Evolutionary conservation across 2,888 invertebrate genomes (phyloP).

Genomic region (Pecten maximus): DNA sequence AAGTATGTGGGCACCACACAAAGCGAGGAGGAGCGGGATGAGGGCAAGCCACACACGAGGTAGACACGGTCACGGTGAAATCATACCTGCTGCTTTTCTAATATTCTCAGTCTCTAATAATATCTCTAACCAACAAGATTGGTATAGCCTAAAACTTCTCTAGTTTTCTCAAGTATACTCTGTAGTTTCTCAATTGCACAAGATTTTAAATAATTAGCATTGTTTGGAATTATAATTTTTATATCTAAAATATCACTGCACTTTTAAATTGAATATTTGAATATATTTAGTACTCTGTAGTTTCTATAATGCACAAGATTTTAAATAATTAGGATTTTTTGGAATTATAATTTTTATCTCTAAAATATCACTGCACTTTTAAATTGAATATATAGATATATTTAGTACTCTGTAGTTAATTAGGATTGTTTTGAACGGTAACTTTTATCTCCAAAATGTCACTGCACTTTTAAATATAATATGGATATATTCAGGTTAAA

Average conservation of each 20-base stretch:
- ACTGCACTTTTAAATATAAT: not conserved
- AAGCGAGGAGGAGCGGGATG: conserved; percentile 74
- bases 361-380: not conserved
- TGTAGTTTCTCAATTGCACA: not conserved
- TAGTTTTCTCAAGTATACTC: not conserved
- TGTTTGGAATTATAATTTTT: not conserved
- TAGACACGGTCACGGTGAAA: conserved; percentile 56
- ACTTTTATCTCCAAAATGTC: not conserved
- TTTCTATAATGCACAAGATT: not conserved
- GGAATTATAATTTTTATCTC: not conserved
- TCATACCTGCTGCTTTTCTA: not conserved
- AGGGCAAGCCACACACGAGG: conserved; percentile 73
- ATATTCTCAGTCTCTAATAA: not conserved
- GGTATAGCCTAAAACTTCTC: not conserved
- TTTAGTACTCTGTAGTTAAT: too few relatives aligned
- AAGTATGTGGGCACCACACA: conserved; percentile 77
- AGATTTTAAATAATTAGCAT: too few relatives aligned
- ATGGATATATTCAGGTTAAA: not conserved
- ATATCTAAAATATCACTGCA: not conserved
- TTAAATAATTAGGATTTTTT: not conserved
- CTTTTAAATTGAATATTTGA: too few relatives aligned
- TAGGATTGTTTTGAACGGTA: not conserved
- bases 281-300: too few relatives aligned
- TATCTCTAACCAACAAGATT: not conserved
- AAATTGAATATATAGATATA: not conserved